These are phyloP conservation scores for Galago senegalensis DNA, from an alignment of 2,797 vertebrate species.

Conservation along the genomic window DNA sequence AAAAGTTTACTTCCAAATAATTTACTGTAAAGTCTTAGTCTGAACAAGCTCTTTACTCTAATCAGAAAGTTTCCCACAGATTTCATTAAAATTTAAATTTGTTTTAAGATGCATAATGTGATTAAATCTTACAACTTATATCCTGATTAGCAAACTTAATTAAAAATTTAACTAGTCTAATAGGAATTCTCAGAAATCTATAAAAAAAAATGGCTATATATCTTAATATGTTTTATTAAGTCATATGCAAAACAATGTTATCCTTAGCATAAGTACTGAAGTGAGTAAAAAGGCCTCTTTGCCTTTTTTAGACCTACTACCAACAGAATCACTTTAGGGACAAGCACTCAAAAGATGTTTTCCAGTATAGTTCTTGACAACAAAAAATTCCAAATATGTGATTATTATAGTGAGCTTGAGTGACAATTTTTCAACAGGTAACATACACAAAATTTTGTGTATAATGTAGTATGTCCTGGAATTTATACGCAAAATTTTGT, in stretches of 20 bases:
- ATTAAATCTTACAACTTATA: constrained; percentile 85
- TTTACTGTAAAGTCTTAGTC: constrained; percentile 72
- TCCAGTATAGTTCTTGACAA: not conserved
- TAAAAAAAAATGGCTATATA: not conserved
- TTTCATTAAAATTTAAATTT: constrained; percentile 84
- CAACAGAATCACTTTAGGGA: not conserved
- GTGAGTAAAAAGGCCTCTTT: not conserved
- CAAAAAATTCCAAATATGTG: not conserved
- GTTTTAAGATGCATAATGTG: constrained; percentile 78
- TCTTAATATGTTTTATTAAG: constrained; percentile 38
- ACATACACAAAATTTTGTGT: not conserved
- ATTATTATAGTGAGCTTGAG: not conserved
- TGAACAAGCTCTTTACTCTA: constrained; percentile 83
- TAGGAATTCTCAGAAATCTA: constrained; percentile 15
- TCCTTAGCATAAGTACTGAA: not conserved
- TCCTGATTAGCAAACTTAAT: constrained; percentile 85
- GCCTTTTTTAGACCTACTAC: not conserved
- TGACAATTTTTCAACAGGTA: not conserved
- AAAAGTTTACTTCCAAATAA: constrained; percentile 12
- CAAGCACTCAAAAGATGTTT: not conserved
- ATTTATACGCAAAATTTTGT: not conserved
- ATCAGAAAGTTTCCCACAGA: constrained; percentile 79
- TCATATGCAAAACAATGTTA: constrained; percentile 8
- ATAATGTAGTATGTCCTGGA: not conserved
- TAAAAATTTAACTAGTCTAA: constrained; percentile 85